Base-by-base conservation (phyloP, 2,888 invertebrate species). In the Shargacucullia verbasci region DNA sequence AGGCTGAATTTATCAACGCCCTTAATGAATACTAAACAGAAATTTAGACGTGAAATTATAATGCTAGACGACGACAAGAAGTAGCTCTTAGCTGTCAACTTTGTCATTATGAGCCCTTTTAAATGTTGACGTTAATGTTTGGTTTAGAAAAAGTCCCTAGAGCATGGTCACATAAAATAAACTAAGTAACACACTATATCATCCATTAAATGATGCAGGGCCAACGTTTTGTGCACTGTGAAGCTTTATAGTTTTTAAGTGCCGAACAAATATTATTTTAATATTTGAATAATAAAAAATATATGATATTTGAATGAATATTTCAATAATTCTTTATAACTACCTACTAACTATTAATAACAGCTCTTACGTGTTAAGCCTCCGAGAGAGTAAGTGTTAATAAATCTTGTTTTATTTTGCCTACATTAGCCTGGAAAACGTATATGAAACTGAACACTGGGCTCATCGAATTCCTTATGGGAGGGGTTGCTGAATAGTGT, bases 1-100 rank as follows among this genome's bases (percentile, higher is more conserved):
- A 74, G 70, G 63, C 79, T 84, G 79, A 82, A 83, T 82, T 81
- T 79, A 78, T 81, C 56, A 72, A 70, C 48, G 40, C 31, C 56
- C 66, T 60, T 59, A 69, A 76, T 71, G 76, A 74, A 71, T 70
- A 71, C 53, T 65, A 48, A 67, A 70, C 76, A 70, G 59, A 57
- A 64, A 48, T 73, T 4, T 57, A 59, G 65, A 57, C 47, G 59
- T 60, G 50, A 71, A 67, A 69, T 66, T 64, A 55, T 70, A 63
- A 68, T 53, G 63, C 49, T 59, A 25, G n/a, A 29, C 40, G 47
- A 50, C 46, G 34, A 48, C 40, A 25, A 20, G 20, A 11, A 27
- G 39, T 37, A 45, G 40, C 31, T 56, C 58, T 52, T 43, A 43
- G 12, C 39, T 12, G 31, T 39, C 14, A 27, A 34, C 11, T 39